Conservation (phyloP, 2,888 invertebrate genomes). For the Invenusta paracnida region DNA sequence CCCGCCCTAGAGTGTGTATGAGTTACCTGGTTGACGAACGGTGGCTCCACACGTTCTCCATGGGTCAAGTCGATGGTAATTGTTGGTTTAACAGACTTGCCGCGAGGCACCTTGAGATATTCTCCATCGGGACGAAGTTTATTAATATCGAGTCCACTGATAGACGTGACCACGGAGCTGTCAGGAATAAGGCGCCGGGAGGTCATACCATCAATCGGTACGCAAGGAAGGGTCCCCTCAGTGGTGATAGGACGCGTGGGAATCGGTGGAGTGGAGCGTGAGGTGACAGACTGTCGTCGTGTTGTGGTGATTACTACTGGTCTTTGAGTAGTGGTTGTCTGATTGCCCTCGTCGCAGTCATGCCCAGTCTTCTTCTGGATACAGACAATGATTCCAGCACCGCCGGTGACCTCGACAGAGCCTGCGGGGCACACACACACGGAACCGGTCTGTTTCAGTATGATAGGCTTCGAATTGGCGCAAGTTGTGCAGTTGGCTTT, state of each 20-base stretch:
- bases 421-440: not conserved
- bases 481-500: not conserved
- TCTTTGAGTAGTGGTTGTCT: not conserved
- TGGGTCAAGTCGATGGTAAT: constrained; percentile 35
- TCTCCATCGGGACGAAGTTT: not conserved
- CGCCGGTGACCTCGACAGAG: not conserved
- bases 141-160: not conserved
- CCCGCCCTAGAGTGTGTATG: no score
- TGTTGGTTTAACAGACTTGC: not conserved
- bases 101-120: not conserved
- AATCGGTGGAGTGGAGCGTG: not conserved
- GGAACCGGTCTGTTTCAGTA: not conserved
- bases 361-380: not conserved
- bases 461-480: not conserved
- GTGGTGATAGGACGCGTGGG: not conserved
- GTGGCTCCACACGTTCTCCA: constrained; percentile 4
- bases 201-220: not conserved
- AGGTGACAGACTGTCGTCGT: not conserved
- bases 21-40: not conserved
- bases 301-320: not conserved
- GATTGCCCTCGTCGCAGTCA: not conserved
- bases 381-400: not conserved
- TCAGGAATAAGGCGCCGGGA: not conserved
- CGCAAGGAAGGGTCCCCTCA: not conserved
- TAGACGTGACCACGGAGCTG: not conserved